Evolutionary conservation across 2,797 vertebrate genomes (phyloP), one percentile per base, ranked within the genome.

Genomic region (Garrulus glandarius): DNA sequence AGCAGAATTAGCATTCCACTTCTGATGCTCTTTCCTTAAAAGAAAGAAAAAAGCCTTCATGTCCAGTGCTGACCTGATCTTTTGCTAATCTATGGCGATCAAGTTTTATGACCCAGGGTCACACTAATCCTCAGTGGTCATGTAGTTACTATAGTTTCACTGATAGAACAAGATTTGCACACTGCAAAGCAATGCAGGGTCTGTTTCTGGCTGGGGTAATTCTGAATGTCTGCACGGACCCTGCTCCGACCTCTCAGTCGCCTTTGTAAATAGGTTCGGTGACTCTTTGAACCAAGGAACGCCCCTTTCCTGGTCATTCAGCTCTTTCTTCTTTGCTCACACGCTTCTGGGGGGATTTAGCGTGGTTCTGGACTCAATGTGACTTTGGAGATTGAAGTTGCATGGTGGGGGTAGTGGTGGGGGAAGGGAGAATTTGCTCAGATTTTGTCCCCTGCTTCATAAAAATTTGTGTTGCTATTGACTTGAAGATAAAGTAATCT

Each of bases 101-200:
- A 84, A 87, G 88, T 93, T 96, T 96, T 95, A 86, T 89, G 89
- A 95, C 95, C 82, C 18, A 8, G 69, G 94, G 97, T 95, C 90
- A 72, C 24, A 7, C 47, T 96, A 96, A 96, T 97, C 90, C 92
- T 93, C 74, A 41, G 41, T 75, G 87, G 84, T 82, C 84, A 87
- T 97, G 95, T 97, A 96, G 94, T 96, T 94, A 92, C 92, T 97
- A 92, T 85, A 89, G 93, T 95, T 97, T 92, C 92, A 85, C 87
- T 72, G 86, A 75, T 47, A 92, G 72, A 93, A 95, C 89, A 94
- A 97, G 92, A 53, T 91, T 91, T 92, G 87, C 2, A 2, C 32
- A 1, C 72, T 77, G 84, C 61, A 34, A 93, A 87, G 52, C 1
- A 10, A 84, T 82, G 78, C 60, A 39, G 79, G 4, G 8, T 41